Conservation (phyloP, 2,113 vertebrate genomes). For the Tonatia bakeri region DNA sequence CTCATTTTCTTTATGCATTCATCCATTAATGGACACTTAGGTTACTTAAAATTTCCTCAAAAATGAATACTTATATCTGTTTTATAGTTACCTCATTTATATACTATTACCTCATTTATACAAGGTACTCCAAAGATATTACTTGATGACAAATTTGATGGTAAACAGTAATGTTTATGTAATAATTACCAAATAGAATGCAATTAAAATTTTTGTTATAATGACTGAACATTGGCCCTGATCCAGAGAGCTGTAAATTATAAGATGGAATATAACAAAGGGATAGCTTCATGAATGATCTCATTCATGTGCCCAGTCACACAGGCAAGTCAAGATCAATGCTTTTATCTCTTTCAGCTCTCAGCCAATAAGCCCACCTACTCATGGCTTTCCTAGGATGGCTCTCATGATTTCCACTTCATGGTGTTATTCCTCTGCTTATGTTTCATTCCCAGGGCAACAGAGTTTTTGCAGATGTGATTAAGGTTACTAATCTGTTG, state of each 20-base stretch:
- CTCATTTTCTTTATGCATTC: neutral
- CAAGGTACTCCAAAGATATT: neutral
- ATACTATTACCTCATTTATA: neutral
- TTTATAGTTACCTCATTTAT: neutral
- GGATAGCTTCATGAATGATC: neutral
- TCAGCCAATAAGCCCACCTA: neutral
- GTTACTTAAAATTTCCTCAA: neutral
- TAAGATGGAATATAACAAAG: neutral
- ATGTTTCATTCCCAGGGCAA: neutral
- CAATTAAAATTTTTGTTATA: neutral
- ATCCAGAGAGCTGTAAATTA: neutral
- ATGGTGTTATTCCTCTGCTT: neutral
- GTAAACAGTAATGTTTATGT: neutral
- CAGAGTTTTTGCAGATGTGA: neutral
- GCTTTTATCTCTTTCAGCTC: neutral
- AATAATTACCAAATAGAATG: neutral
- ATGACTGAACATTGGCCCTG: neutral
- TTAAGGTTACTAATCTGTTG: slow-evolving; percentile 44
- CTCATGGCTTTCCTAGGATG: neutral
- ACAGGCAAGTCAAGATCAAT: neutral
- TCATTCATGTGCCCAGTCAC: neutral
- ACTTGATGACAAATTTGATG: neutral
- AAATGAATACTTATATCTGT: neutral
- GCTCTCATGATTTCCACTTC: neutral
- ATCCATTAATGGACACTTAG: neutral